These are phyloP conservation scores for Vanessa atalanta DNA, from an alignment of 1,140 invertebrate species.

Conservation along the genomic window DNA sequence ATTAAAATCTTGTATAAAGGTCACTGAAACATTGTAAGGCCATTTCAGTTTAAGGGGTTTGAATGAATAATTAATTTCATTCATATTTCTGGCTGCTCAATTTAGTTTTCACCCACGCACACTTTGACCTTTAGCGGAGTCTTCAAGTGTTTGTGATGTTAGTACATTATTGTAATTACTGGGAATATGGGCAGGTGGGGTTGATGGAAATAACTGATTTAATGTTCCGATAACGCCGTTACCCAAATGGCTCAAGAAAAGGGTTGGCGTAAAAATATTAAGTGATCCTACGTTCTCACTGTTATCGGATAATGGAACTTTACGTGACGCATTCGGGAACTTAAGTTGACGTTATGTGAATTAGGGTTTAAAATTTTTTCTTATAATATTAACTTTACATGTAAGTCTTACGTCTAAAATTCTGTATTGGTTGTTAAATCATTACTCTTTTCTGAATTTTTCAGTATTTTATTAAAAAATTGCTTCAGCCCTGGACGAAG, in stretches of 20 bases:
- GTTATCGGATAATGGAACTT: conserved; percentile 16
- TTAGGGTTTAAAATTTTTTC: neutral
- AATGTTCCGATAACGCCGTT: conserved; percentile 35
- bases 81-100: conserved; percentile 21
- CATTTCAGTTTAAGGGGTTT: conserved; percentile 14
- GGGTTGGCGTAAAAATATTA: conserved; percentile 3
- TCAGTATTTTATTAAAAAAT: conserved; percentile 21
- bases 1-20: conserved; percentile 4
- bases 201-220: conserved; percentile 45
- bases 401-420: neutral
- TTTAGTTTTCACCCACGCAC: conserved; percentile 13
- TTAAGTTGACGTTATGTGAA: neutral
- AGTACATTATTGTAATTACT: conserved; percentile 33
- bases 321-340: neutral
- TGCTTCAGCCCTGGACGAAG: conserved; percentile 19
- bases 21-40: neutral
- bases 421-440: too few species aligned
- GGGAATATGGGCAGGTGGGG: conserved; percentile 18
- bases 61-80: conserved; percentile 32
- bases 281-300: neutral
- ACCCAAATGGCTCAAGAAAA: conserved; percentile 8
- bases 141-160: conserved; percentile 9
- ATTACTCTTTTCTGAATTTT: neutral
- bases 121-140: conserved; percentile 24
- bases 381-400: neutral